Conservation (phyloP, 2,113 vertebrate species). For the Microcebus ravelobensis region DNA sequence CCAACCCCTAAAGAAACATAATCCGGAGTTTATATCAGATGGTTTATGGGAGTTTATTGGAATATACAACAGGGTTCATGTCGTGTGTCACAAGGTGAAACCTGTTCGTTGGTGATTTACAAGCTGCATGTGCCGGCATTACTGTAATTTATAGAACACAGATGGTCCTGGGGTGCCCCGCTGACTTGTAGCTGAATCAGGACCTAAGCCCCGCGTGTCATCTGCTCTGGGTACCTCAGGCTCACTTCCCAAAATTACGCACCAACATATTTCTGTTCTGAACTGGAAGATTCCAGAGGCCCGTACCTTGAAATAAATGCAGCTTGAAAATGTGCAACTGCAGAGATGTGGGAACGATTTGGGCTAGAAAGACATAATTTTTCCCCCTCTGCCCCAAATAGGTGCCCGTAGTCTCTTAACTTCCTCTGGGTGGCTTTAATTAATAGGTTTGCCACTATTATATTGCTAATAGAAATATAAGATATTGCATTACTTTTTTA, state of each 20-base stretch:
- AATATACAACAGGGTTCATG: conserved; percentile 90
- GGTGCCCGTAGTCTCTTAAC: conserved; percentile 10
- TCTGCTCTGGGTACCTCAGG: conserved; percentile 82
- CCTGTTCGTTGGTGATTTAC: conserved; percentile 89
- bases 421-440: conserved; percentile 56
- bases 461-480: conserved; percentile 5
- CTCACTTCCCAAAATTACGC: conserved; percentile 83
- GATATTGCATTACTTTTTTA: conserved; percentile 29
- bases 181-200: conserved; percentile 87
- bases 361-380: neutral
- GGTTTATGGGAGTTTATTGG: conserved; percentile 89
- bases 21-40: conserved; percentile 85
- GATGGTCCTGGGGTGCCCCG: conserved; percentile 87
- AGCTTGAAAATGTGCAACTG: neutral
- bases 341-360: conserved; percentile 23
- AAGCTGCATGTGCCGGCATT: conserved; percentile 86
- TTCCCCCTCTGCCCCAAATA: conserved; percentile 11
- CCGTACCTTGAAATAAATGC: conserved; percentile 56
- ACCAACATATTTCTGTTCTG: conserved; percentile 74
- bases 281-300: conserved; percentile 59
- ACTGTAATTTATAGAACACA: conserved; percentile 90
- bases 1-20: conserved; percentile 83
- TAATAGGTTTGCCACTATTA: conserved; percentile 44
- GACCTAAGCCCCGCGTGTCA: conserved; percentile 84
- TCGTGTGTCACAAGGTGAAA: conserved; percentile 88